A percentile compares a stretch with the other conserved stretches of the same genome.
Conservation (phyloP, 2,797 vertebrate species). For the Moxostoma hubbsi region DNA sequence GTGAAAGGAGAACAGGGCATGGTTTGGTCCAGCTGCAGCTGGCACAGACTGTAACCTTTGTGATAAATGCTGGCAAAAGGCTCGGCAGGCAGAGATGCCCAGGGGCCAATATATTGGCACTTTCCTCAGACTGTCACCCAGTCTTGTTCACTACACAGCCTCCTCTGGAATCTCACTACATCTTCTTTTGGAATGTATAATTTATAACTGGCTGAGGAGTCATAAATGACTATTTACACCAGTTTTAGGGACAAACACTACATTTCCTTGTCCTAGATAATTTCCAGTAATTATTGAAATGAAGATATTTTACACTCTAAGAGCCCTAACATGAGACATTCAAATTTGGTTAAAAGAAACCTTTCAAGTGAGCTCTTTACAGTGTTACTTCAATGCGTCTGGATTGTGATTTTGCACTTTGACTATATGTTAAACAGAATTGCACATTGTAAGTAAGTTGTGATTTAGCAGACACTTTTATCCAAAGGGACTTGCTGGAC, state of each 20-base stretch:
- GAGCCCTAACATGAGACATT: conserved; percentile 10
- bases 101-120: conserved; percentile 57
- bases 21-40: conserved; percentile 58
- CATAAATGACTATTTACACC: conserved; percentile 58
- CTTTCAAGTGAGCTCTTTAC: background rate
- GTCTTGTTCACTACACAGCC: conserved; percentile 48
- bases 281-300: conserved; percentile 33
- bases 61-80: conserved; percentile 56
- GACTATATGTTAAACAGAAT: too few relatives aligned
- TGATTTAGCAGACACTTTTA: too few relatives aligned
- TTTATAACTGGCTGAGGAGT: conserved; percentile 55
- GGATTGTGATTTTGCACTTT: background rate
- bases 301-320: conserved; percentile 26
- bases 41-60: conserved; percentile 57
- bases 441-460: too few relatives aligned
- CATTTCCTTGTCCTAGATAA: conserved; percentile 41
- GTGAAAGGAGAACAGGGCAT: conserved; percentile 36
- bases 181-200: conserved; percentile 58
- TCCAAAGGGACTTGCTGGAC: too few relatives aligned
- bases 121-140: conserved; percentile 56
- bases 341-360: conserved; percentile 17
- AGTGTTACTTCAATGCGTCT: background rate
- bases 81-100: conserved; percentile 55
- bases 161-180: conserved; percentile 56
- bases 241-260: conserved; percentile 47